Base-by-base conservation (phyloP, 2,797 vertebrate genomes). In the Hippocampus kuda region DNA sequence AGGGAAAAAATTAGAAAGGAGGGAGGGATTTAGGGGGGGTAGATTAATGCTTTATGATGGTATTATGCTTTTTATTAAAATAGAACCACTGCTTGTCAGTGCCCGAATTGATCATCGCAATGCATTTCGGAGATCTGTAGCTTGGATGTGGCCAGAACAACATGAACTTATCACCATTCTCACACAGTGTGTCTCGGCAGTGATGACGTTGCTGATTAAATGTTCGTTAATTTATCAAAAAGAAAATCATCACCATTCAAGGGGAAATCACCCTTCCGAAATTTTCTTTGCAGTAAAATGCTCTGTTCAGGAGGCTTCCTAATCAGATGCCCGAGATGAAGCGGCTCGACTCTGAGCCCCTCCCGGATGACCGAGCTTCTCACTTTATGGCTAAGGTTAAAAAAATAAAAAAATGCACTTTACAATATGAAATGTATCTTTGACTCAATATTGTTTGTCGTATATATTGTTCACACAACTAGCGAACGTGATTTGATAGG, bases 41-140 rank as follows among this genome's bases (percentile, higher is more conserved):
- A 79, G 66, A 73, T 75, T 74, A 71, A 75, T 82, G 68, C 49
- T 72, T 34, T 65, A 51, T 75, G 66, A 67, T 22, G 60, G 27
- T 8, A 41, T 74, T 80, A 68, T 9, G n/a, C 65, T 79, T 79
- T 81, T 85, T 79, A 86, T 88, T 88, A 86, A 84, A 81, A 71
- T 69, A 68, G 70, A 38, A 68, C 69, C 30, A 62, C 69, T n/a
- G 27, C 72, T 75, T 77, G 75, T 82, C 81, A 76, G 57, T 68
- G 75, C 75, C 60, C 38, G 67, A 77, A 81, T 78, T 79, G 53
- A 65, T 86, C 81, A 81, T 10, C 62, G 68, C 70, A 65, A 26
- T 16, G 42, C 42, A 64, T 53, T 20, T 53, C 2, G 20, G 49
- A 51, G 6, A 51, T 4, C 3, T 20, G 30, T 38, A 38, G 34